phyloP scores from a whole-genome alignment of 2,113 vertebrate species.

The Calidris pygmaea region DNA sequence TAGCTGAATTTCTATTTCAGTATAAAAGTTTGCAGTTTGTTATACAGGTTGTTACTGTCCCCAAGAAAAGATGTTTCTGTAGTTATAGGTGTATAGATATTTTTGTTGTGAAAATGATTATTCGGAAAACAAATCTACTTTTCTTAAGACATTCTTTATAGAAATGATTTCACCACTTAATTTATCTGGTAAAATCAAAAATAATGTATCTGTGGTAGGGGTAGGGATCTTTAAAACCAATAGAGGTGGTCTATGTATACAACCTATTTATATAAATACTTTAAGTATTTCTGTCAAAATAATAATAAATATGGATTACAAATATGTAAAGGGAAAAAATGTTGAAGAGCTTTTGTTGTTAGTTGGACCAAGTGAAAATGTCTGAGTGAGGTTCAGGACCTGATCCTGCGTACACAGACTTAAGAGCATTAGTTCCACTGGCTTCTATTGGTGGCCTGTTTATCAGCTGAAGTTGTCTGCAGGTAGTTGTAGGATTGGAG shows the following conservation, averaged over 20 bases:
- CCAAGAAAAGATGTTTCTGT: constrained; percentile 51
- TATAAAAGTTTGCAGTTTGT: constrained; percentile 45
- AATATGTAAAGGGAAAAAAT: background rate
- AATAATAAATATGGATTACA: background rate
- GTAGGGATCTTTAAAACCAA: constrained; percentile 66
- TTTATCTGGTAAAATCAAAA: constrained; percentile 72
- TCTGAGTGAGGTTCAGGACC: background rate
- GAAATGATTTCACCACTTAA: constrained; percentile 20
- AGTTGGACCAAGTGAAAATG: background rate
- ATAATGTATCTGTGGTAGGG: constrained; percentile 63
- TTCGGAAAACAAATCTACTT: constrained; percentile 66
- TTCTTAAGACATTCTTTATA: constrained; percentile 52
- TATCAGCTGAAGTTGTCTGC: background rate
- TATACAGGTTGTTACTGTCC: constrained; percentile 58
- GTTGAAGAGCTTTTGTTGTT: background rate
- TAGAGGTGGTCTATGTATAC: constrained; percentile 66
- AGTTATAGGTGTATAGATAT: constrained; percentile 56
- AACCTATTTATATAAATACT: constrained; percentile 74
- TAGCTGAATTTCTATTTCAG: constrained; percentile 64
- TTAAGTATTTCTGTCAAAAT: constrained; percentile 67
- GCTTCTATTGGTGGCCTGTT: background rate
- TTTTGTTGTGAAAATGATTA: constrained; percentile 73
- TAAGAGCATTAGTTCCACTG: background rate
- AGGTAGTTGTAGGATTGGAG: background rate
- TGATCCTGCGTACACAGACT: background rate